Evolutionary conservation across 2,113 vertebrate genomes (phyloP), one percentile per base, ranked within the genome.

Genomic region (Zonotrichia leucophrys): DNA sequence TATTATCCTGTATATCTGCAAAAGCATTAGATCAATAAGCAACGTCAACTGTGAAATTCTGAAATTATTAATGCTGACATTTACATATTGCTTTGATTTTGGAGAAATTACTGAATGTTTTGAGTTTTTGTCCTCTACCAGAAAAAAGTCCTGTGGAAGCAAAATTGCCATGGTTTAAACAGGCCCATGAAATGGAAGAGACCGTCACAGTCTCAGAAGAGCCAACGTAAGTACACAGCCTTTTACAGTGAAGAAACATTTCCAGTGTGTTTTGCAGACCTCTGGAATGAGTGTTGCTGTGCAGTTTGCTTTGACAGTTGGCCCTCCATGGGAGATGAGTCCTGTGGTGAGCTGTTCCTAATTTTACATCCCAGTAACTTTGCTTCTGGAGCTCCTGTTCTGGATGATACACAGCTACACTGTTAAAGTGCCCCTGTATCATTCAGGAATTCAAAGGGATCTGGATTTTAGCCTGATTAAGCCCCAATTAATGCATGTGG

Each of bases 131-230:
- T 49, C 50, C 85, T 91, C 31, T 93, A 93, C 60, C 93, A 99
- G 99, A 99, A 96, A 98, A 98, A 69, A 95, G 83, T 82, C 99
- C 99, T 2, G 98, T 99, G 86, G 99, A 99, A 98, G 99, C 98
- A 75, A 99, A 98, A 88, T 94, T 98, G 55, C 99, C 98, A 0
- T 99, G 99, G 98, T 97, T 98, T 93, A 99, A 99, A 95, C 99
- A 99, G 96, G 99, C 99, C 41, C 99, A 99, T 23, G 98, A 99
- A 90, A 97, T 99, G 91, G 99, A 99, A 92, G 98, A 99, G 94
- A 98, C 96, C 42, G 96, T 97, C 85, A 96, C 92, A 37, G 96
- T 98, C 27, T 98, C 98, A 53, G 99, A 99, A 96, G 98, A 99
- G 70, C 99, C 99, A 88, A 98, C 97, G 99, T 99, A 95, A 99